These are phyloP conservation scores for Hemiprocne comata DNA, from an alignment of 2,113 vertebrate genomes.

Conservation along the genomic window DNA sequence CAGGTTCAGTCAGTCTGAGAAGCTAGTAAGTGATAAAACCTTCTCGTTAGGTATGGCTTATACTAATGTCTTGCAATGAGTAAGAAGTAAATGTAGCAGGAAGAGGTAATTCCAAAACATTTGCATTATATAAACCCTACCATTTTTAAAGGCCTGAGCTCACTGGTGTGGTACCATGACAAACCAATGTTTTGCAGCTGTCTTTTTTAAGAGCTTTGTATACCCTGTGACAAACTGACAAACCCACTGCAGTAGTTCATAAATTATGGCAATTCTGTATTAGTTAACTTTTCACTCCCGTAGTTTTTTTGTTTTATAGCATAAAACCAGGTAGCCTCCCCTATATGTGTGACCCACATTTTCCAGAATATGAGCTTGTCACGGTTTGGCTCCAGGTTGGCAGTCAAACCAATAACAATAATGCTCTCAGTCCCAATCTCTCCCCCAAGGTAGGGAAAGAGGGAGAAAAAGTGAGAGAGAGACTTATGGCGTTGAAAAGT, in stretches of 20 bases:
- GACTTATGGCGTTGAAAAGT: no score
- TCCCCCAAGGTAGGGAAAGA: no score
- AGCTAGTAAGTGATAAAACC: not conserved
- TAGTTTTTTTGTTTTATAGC: not conserved
- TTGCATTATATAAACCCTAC: not conserved
- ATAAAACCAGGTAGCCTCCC: not conserved
- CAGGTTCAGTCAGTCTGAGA: not conserved
- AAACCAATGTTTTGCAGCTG: constrained; percentile 7
- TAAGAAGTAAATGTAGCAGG: not conserved
- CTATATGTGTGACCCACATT: not conserved
- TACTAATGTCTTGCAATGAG: not conserved
- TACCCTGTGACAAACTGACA: not conserved
- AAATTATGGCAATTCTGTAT: not conserved
- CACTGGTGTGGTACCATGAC: not conserved
- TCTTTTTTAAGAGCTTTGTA: not conserved
- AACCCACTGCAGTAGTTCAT: not conserved
- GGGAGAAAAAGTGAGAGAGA: no score
- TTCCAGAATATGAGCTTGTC: no score
- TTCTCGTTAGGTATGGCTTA: not conserved
- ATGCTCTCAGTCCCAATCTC: no score
- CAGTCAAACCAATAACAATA: no score
- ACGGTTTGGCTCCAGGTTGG: no score
- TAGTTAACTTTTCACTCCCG: not conserved
- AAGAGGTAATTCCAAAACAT: not conserved
- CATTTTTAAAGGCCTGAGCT: not conserved